A percentile compares a stretch with the other conserved stretches of the same genome.
phyloP scores from a whole-genome alignment of 2,797 vertebrate species.

The Enteromius treurensis region DNA sequence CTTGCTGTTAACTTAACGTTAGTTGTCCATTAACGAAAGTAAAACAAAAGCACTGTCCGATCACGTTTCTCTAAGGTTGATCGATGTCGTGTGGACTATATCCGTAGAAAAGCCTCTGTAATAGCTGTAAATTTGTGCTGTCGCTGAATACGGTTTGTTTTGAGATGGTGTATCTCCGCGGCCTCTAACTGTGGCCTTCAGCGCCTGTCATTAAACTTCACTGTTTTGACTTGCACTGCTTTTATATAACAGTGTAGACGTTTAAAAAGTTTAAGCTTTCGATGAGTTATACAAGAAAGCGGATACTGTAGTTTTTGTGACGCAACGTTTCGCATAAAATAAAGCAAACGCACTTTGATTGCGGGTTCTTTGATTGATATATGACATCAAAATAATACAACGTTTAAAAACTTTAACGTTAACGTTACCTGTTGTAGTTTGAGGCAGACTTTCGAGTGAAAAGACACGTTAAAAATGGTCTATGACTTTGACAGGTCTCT shows the following conservation, averaged over 20 bases:
- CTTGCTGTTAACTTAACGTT: too few species aligned
- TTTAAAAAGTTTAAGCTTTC: background rate
- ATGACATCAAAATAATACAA: background rate
- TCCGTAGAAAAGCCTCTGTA: background rate
- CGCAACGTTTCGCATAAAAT: background rate
- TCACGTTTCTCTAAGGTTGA: background rate
- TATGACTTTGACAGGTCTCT: conserved; percentile 1
- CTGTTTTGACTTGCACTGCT: background rate
- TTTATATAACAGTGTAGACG: background rate
- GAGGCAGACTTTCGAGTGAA: background rate
- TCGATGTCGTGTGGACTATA: background rate
- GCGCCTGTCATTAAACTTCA: background rate
- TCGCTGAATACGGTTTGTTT: background rate
- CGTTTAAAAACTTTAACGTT: background rate
- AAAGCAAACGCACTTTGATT: background rate
- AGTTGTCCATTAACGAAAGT: conserved; percentile 7
- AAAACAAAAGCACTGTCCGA: background rate
- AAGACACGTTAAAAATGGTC: background rate
- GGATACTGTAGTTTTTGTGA: background rate
- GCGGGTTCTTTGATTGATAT: background rate
- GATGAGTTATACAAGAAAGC: background rate
- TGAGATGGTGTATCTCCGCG: background rate
- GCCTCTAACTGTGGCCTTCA: conserved; percentile 16
- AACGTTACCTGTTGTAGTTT: background rate
- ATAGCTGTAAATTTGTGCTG: background rate